A percentile compares a stretch with the other conserved stretches of the same genome.
Evolutionary conservation across 2,113 vertebrate species (phyloP).

Genomic region (Trogon melanurus): DNA sequence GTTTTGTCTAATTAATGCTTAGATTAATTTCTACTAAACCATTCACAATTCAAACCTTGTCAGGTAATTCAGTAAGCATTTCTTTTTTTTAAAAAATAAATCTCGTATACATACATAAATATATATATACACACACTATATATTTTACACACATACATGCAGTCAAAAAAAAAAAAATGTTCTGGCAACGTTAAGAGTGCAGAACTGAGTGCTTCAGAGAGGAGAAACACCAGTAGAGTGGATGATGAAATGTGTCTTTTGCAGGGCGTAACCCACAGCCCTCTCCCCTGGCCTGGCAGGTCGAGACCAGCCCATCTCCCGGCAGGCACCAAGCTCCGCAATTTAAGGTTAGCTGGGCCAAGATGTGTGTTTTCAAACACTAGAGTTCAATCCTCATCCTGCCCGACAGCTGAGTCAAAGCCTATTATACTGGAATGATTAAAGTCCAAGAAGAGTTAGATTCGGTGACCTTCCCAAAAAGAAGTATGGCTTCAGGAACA

Average conservation of each 20-base stretch:
- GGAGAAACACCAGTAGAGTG: neutral
- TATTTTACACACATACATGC: neutral
- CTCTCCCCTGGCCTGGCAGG: fast-evolving
- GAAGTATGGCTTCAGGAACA: neutral
- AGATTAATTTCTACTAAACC: neutral
- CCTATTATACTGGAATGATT: neutral
- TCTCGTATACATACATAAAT: fast-evolving
- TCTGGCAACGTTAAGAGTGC: neutral
- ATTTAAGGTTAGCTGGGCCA: neutral
- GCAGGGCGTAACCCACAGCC: fast-evolving
- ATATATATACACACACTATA: no score
- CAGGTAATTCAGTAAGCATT: neutral
- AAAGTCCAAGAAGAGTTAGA: neutral
- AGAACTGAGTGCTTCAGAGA: neutral
- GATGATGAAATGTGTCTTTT: fast-evolving
- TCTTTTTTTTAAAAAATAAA: neutral
- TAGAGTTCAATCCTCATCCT: neutral
- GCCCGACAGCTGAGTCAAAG: neutral
- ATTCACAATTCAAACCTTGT: neutral
- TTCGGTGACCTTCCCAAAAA: neutral
- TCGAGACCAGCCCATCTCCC: neutral
- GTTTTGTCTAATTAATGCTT: neutral
- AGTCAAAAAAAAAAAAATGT: neutral
- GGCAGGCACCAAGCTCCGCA: neutral
- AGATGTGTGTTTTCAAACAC: neutral